Evolutionary conservation across 2,797 vertebrate species (phyloP).

Genomic region (Rhincodon typus): DNA sequence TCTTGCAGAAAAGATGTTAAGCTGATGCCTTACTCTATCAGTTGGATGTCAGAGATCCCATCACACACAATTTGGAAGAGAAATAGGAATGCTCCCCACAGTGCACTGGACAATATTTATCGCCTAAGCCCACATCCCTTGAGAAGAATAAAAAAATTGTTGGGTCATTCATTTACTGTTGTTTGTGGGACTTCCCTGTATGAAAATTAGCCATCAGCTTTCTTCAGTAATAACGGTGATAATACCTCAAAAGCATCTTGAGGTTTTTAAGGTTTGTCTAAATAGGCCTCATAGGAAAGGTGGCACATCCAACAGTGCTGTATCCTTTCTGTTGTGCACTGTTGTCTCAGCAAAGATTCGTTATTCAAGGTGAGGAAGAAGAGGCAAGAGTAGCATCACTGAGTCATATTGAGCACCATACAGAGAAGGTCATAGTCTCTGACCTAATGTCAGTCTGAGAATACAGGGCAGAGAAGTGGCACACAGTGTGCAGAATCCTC

Average conservation of each 20-base stretch:
- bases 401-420: background rate
- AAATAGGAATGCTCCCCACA: too few relatives aligned
- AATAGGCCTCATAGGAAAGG: background rate
- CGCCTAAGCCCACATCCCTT: too few relatives aligned
- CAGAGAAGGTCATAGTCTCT: background rate
- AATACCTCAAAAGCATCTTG: too few relatives aligned
- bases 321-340: background rate
- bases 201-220: background rate
- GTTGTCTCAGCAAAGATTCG: background rate
- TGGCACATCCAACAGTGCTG: background rate
- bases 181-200: background rate
- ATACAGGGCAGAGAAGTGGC: background rate
- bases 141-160: too few relatives aligned
- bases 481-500: too few relatives aligned
- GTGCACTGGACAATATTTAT: too few relatives aligned
- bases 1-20: background rate
- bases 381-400: background rate
- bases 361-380: background rate
- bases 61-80: background rate
- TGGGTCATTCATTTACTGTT: background rate
- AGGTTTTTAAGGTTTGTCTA: background rate
- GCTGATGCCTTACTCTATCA: background rate
- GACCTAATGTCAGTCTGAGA: background rate
- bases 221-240: too few relatives aligned
- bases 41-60: background rate